Evolutionary conservation across 1,140 invertebrate species (phyloP).

Genomic region (Drosophila nasuta): DNA sequence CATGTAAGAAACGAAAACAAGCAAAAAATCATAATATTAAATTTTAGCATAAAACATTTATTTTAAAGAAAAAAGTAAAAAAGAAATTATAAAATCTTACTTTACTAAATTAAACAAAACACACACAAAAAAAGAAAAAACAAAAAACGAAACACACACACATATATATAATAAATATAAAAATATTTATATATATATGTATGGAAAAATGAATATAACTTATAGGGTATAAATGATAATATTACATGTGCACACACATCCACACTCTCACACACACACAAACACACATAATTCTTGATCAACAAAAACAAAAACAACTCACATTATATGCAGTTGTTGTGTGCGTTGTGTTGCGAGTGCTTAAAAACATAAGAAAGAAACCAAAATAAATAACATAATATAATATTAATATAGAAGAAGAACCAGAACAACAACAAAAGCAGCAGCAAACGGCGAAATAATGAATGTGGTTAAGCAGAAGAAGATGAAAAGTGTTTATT

Average conservation of each 20-base stretch:
- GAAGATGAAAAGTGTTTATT: slow-evolving; percentile 14
- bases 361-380: slow-evolving; percentile 65
- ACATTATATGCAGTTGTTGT: slow-evolving; percentile 31
- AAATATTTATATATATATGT: slow-evolving; percentile 58
- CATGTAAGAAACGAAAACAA: slow-evolving; percentile 50
- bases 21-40: slow-evolving; percentile 62
- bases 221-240: slow-evolving; percentile 43
- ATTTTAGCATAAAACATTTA: slow-evolving; percentile 79
- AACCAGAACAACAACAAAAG: slow-evolving; percentile 8
- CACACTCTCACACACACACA: neutral
- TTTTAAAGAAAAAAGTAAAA: slow-evolving; percentile 75
- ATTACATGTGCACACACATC: slow-evolving; percentile 37
- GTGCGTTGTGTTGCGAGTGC: slow-evolving; percentile 44
- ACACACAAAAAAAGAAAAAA: slow-evolving; percentile 27
- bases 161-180: slow-evolving; percentile 60
- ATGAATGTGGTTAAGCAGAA: slow-evolving; percentile 17
- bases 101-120: slow-evolving; percentile 74
- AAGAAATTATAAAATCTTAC: slow-evolving; percentile 79
- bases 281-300: slow-evolving; percentile 43
- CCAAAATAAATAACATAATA: slow-evolving; percentile 73
- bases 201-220: slow-evolving; percentile 56
- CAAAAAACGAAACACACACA: neutral
- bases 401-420: slow-evolving; percentile 57
- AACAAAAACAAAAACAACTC: slow-evolving; percentile 27
- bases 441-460: slow-evolving; percentile 9